Percentiles rank a stretch among this genome's conserved stretches.
These are phyloP conservation scores for Dolichopus griseipennis DNA, from an alignment of 2,888 invertebrate genomes.

Conservation along the genomic window DNA sequence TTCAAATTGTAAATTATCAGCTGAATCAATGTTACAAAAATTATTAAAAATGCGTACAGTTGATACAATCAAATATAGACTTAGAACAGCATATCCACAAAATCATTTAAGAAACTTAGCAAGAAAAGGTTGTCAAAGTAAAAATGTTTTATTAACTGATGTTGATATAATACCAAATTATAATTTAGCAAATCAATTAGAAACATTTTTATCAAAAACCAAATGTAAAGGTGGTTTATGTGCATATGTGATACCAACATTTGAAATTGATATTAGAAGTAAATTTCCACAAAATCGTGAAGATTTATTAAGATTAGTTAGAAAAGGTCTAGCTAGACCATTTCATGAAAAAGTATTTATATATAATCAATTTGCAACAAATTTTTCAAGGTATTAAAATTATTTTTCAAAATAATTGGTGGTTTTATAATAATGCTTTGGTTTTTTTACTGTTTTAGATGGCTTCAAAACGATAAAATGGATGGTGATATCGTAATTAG, in stretches of 20 bases:
- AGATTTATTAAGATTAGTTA: constrained; percentile 64
- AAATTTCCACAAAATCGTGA: constrained; percentile 73
- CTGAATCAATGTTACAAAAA: constrained; percentile 53
- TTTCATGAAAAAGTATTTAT: constrained; percentile 88
- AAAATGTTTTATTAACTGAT: constrained; percentile 75
- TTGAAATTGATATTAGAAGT: constrained; percentile 72
- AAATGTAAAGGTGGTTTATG: constrained; percentile 54
- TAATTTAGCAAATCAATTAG: constrained; percentile 61
- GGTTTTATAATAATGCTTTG: not conserved
- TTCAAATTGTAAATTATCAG: constrained; percentile 55
- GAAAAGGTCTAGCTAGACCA: constrained; percentile 72
- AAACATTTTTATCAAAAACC: constrained; percentile 55
- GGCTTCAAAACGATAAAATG: constrained; percentile 19
- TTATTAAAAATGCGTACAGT: constrained; percentile 52
- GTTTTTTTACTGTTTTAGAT: constrained; percentile 13
- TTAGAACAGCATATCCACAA: constrained; percentile 74
- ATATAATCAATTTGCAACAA: constrained; percentile 85
- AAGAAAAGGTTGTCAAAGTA: constrained; percentile 71
- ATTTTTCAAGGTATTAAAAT: constrained; percentile 62
- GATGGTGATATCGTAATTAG: constrained; percentile 59
- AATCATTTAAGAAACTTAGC: constrained; percentile 83
- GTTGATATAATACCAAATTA: constrained; percentile 78
- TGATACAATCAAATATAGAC: constrained; percentile 63
- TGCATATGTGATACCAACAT: constrained; percentile 85
- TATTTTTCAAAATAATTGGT: not conserved